These are phyloP conservation scores for Tineola bisselliella DNA, from an alignment of 2,888 invertebrate genomes.

Conservation along the genomic window DNA sequence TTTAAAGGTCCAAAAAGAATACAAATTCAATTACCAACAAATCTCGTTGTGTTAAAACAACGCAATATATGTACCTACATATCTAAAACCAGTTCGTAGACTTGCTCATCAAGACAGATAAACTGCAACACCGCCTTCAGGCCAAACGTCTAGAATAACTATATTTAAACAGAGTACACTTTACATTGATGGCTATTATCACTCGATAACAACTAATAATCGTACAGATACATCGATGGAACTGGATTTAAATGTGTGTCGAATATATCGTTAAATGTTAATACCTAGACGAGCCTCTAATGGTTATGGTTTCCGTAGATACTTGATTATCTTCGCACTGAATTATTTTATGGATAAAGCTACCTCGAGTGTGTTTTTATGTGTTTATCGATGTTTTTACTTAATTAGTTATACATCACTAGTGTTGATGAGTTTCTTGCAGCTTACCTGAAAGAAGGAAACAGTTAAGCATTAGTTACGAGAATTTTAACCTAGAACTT, in stretches of 20 bases:
- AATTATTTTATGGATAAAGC: conserved; percentile 14
- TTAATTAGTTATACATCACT: neutral
- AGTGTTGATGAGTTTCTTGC: conserved; percentile 1
- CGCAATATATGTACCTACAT: neutral
- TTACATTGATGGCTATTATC: conserved; percentile 12
- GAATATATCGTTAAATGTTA: neutral
- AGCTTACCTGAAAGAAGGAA: conserved; percentile 8
- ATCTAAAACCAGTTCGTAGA: conserved; percentile 9
- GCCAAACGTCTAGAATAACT: neutral
- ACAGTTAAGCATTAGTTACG: neutral
- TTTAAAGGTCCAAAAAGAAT: neutral
- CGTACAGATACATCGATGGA: conserved; percentile 5
- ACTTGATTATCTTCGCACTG: conserved; percentile 14
- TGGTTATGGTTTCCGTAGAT: conserved; percentile 15
- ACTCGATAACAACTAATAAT: neutral
- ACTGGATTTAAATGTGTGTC: conserved; percentile 3
- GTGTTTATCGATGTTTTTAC: conserved; percentile 10
- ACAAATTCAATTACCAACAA: neutral
- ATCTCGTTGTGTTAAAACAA: neutral
- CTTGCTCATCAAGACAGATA: conserved; percentile 14
- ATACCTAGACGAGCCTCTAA: conserved; percentile 5
- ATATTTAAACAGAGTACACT: neutral
- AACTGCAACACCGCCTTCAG: neutral
- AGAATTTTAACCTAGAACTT: neutral
- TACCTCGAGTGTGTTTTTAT: conserved; percentile 2